Base-by-base conservation (phyloP, 2,888 invertebrate genomes). In the Pachydiplax longipennis region DNA sequence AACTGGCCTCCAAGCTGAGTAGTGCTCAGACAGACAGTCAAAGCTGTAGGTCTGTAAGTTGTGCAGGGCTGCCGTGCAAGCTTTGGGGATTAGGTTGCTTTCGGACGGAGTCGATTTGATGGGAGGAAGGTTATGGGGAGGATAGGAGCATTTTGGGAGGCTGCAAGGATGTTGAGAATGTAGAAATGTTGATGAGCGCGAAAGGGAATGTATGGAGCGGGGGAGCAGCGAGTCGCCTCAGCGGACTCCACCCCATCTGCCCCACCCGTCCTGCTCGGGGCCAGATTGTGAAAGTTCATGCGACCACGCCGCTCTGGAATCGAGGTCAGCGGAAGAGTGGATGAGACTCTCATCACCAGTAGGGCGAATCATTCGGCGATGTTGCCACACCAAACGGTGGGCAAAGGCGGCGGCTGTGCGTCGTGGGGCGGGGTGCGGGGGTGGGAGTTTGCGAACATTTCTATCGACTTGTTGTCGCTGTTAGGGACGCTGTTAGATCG, bases 291-390 rank as follows among this genome's bases (percentile, higher is more conserved):
- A 87, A 87, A 87, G 87, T 65, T n/a, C 35, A 37, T 37, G 58
- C 44, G 82, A 82, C 82, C 44, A 48, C 48, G 37, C 37, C 87
- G 61, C 35, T 65, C 87, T 65, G 87, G 37, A 87, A 87, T 87
- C 87, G 87, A 87, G 87, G 87, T 87, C 87, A 87, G 87, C 61
- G 87, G 87, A 87, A 65, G 87, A 87, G 87, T 87, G 61, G 87
- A 87, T 37, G 87, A 61, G 87, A 61, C 87, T 37, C 87, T 87
- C 87, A 87, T 87, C 87, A 87, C 48, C 48, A 48, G 25, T 48
- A 48, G n/a, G 44, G 82, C 44, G 44, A 48, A 25, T 48, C 48
- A 44, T 25, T 44, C 44, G 44, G 82, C 82, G 25, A 37, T 87
- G 87, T 87, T 87, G 87, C 87, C 87, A 87, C 87, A 87, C 61